phyloP scores from a whole-genome alignment of 1,140 invertebrate genomes.

The Solenopsis fugax region DNA sequence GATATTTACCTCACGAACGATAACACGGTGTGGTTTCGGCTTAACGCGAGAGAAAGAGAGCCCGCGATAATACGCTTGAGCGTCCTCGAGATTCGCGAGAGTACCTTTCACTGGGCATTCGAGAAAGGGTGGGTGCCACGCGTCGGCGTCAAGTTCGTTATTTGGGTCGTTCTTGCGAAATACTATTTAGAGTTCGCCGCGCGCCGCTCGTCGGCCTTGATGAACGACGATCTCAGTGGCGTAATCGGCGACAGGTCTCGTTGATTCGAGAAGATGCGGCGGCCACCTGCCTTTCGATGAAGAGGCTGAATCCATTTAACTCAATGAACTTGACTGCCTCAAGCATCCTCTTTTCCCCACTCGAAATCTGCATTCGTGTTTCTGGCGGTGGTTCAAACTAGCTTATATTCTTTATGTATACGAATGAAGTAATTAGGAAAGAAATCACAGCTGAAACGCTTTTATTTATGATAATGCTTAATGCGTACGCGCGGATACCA shows the following conservation, averaged over 20 bases:
- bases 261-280: conserved; percentile 14
- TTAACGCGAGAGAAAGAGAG: conserved; percentile 64
- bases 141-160: conserved; percentile 76
- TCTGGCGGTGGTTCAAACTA: neutral
- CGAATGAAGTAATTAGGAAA: neutral
- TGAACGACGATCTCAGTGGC: conserved; percentile 56
- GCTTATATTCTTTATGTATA: neutral
- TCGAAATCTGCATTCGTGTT: neutral
- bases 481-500: neutral
- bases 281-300: neutral
- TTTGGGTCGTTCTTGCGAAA: conserved; percentile 77
- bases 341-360: neutral
- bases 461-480: conserved; percentile 23
- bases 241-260: conserved; percentile 45
- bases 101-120: conserved; percentile 71
- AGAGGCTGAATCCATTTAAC: neutral
- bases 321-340: neutral
- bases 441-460: neutral
- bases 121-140: conserved; percentile 67
- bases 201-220: conserved; percentile 66
- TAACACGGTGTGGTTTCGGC: neutral
- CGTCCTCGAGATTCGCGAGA: conserved; percentile 73
- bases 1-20: neutral
- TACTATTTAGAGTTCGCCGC: conserved; percentile 46
- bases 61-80: conserved; percentile 69